phyloP scores from a whole-genome alignment of 2,797 vertebrate genomes.

The Selene dorsalis region DNA sequence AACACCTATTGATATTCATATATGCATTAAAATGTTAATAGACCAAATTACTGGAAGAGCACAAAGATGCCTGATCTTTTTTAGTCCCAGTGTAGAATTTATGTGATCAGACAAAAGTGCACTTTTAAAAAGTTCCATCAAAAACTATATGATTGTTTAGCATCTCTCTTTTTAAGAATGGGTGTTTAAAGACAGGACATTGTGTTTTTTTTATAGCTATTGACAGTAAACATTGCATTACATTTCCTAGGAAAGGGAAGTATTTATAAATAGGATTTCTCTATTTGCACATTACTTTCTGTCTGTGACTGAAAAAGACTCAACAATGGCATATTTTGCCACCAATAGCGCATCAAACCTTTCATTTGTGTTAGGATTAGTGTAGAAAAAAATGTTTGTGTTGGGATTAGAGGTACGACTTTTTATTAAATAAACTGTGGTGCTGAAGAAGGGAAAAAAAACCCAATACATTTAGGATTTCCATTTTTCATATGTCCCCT shows the following conservation, averaged over 20 bases:
- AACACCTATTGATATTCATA: conserved; percentile 62
- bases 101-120: conserved; percentile 27
- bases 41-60: conserved; percentile 54
- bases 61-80: conserved; percentile 38
- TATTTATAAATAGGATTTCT: not conserved
- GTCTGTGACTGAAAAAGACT: not conserved
- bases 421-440: conserved; percentile 33
- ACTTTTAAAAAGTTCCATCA: conserved; percentile 20
- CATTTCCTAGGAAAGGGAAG: not conserved
- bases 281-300: conserved; percentile 5
- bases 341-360: conserved; percentile 4
- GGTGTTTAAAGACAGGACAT: not conserved
- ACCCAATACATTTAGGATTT: conserved; percentile 31
- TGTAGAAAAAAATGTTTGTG: conserved; percentile 13
- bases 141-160: conserved; percentile 16
- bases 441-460: conserved; percentile 22
- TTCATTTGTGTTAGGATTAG: conserved; percentile 34
- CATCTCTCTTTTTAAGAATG: not conserved
- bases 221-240: not conserved
- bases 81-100: conserved; percentile 25
- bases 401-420: conserved; percentile 17
- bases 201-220: conserved; percentile 1
- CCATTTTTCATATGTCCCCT: conserved; percentile 64
- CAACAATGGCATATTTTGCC: not conserved
- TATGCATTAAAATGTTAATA: conserved; percentile 69